Percentiles rank a stretch among this genome's conserved stretches.
Evolutionary conservation across 2,113 vertebrate genomes (phyloP).

Genomic region (Hippolais icterina): DNA sequence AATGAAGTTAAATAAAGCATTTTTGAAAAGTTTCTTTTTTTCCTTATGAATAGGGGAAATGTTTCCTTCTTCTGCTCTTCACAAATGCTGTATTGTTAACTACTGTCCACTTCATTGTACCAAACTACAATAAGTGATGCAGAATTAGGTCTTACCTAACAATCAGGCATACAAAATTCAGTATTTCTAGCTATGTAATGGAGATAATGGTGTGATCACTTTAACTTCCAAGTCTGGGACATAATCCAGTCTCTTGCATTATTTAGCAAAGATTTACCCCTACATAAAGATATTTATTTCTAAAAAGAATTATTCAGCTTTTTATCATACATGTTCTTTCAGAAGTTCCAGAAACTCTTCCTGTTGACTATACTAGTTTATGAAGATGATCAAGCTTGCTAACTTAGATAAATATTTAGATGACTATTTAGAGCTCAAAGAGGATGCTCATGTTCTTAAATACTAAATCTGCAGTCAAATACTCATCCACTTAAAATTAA

Average conservation of each 20-base stretch:
- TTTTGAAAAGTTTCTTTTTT: background rate
- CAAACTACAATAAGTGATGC: background rate
- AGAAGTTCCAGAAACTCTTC: background rate
- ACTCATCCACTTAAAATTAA: background rate
- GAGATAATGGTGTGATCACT: background rate
- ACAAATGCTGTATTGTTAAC: background rate
- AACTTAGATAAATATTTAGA: background rate
- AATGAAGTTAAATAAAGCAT: background rate
- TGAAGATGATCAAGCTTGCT: background rate
- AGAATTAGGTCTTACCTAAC: background rate
- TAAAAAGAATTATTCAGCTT: background rate
- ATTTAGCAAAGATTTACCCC: background rate
- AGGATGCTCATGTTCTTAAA: background rate
- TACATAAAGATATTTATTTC: background rate
- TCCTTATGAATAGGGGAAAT: background rate
- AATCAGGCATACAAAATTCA: background rate
- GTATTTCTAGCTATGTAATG: background rate
- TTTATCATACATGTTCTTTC: background rate
- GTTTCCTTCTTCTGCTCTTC: background rate
- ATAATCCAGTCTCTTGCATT: background rate
- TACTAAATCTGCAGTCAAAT: background rate
- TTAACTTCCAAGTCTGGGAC: rapidly evolving
- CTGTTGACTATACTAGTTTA: background rate
- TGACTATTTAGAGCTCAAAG: background rate
- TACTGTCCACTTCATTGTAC: background rate